Conservation (phyloP, 2,113 vertebrate genomes). For the Centropristis striata region DNA sequence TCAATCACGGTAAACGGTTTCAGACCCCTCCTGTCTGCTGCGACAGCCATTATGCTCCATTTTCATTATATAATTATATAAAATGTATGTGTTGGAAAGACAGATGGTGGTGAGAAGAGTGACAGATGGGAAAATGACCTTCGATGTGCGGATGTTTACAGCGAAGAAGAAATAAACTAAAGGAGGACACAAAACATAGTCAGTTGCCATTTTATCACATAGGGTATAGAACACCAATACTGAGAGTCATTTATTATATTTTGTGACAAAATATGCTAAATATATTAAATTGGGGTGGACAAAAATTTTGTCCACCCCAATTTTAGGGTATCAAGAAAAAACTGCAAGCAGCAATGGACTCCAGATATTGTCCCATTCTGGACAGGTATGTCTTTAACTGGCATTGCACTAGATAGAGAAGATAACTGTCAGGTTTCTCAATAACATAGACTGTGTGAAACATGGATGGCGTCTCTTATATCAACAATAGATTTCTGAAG, state of each 20-base stretch:
- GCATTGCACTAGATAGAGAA: no score
- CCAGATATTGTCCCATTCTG: no score
- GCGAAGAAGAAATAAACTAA: constrained; percentile 18
- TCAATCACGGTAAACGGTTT: background rate
- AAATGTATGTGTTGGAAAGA: constrained; percentile 24
- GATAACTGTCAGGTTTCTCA: background rate
- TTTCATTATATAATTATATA: constrained; percentile 19
- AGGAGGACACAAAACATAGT: constrained; percentile 5
- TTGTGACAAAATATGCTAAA: background rate
- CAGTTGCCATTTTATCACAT: background rate
- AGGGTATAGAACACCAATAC: no score
- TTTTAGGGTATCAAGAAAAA: no score
- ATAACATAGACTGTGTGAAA: no score
- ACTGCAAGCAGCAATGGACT: no score
- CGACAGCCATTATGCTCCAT: background rate
- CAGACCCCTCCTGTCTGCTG: constrained; percentile 1
- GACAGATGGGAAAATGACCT: constrained; percentile 60
- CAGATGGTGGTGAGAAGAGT: constrained; percentile 64
- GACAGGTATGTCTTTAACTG: no score
- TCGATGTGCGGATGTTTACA: constrained; percentile 29
- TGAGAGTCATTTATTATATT: background rate
- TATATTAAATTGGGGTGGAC: no score
- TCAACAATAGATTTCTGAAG: no score
- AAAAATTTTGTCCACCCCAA: no score
- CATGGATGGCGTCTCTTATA: no score